Percentiles rank a stretch among this genome's conserved stretches.
These are phyloP conservation scores for Manis javanica DNA, from an alignment of 2,797 vertebrate genomes.

Conservation along the genomic window DNA sequence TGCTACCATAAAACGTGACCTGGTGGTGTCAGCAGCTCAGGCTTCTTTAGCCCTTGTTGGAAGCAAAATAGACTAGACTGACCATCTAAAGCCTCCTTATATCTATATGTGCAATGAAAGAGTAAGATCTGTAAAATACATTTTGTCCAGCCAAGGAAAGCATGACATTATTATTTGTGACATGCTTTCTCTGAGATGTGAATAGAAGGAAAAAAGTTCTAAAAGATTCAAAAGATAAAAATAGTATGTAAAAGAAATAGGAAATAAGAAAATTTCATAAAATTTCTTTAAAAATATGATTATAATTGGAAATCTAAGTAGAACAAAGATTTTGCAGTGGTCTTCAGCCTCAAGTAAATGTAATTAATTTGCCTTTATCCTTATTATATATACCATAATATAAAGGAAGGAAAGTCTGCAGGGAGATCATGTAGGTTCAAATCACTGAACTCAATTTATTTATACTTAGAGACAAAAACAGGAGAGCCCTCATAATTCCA, in stretches of 20 bases:
- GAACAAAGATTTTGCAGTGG: not conserved
- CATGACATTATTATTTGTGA: not conserved
- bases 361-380: not conserved
- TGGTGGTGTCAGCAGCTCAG: not conserved
- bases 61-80: not conserved
- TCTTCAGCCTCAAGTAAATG: not conserved
- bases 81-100: not conserved
- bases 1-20: not conserved
- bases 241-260: not conserved
- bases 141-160: constrained; percentile 46
- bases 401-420: constrained; percentile 73
- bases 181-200: not conserved
- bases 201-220: not conserved
- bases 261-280: no score
- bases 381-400: constrained; percentile 55
- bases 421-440: constrained; percentile 69
- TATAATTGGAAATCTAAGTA: not conserved
- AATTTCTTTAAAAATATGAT: not conserved
- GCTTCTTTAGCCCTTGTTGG: not conserved
- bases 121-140: not conserved
- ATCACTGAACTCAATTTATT: constrained; percentile 78
- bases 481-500: constrained; percentile 77
- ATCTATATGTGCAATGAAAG: not conserved
- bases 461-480: constrained; percentile 79
- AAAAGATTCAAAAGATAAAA: not conserved